Base-by-base conservation (phyloP, 2,797 vertebrate genomes). In the Nannoperca australis region DNA sequence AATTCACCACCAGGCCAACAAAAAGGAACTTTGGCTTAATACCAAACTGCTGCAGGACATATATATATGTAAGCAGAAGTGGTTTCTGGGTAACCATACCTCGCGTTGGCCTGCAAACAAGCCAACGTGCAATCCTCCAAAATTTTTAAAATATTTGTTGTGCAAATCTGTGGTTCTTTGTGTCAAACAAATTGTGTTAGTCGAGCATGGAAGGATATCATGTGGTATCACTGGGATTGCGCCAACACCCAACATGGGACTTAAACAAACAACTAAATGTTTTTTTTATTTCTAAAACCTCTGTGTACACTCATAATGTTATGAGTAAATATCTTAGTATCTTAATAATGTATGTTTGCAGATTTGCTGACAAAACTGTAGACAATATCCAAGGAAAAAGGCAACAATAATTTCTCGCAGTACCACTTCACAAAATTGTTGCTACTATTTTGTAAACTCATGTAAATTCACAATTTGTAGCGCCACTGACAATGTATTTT, bases 131-230 rank as follows among this genome's bases (percentile, higher is more conserved):
- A 69, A 68, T 36, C 69, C 72, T 81, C 67, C 65, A 64, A 85
- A 82, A 86, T 10, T 0, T 82, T 32, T 82, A 6, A 82, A 76
- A 61, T 76, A 80, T 78, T 84, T n/a, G 1, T 72, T 67, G 55
- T 70, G 77, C 38, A 79, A 79, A 81, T 86, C 70, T 90, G 78
- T 63, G 78, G 64, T 62, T 80, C 42, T 83, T 40, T 76, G 70
- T 63, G 55, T 83, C 59, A 79, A 75, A 82, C 66, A 72, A 74
- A 56, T 50, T 62, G 34, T 74, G 70, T 74, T 51, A 62, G 49
- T 64, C 1, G 15, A 60, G 53, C 58, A 13, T 49, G 15, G 40
- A 83, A 27, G 54, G 72, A 59, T 24, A 45, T 70, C 5, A 17
- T 82, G 56, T 54, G 71, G 67, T 67, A 32, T 71, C 61, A 34